Evolutionary conservation across 2,113 vertebrate species (phyloP), one percentile per base, ranked within the genome.

Genomic region (Benitochromis conjunctus): DNA sequence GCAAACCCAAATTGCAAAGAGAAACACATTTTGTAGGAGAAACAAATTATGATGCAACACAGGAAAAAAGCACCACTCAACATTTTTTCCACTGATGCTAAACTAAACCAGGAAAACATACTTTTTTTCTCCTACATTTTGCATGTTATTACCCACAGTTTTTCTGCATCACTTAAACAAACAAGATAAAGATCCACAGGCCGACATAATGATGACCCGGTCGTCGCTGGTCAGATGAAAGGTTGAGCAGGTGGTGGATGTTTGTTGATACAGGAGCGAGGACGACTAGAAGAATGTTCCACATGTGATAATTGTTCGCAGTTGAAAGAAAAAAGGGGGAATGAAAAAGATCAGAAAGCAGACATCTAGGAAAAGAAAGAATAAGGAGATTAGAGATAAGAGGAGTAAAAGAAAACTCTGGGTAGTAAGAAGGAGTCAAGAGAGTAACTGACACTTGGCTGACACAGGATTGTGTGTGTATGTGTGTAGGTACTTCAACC

Each of bases 251-350:
- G 88, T 89, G 89, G 58, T 53, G 62, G 34, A 76, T 51, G 81
- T 89, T 90, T 90, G 91, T 88, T 86, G 89, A 81, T 86, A 14
- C 54, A 2, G 81, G 58, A 87, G 87, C 11, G 18, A 43, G 51
- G 58, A 79, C 4, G 55, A 82, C 55, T 21, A 62, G 77, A 74
- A 14, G 71, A 85, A 85, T 1, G 71, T 53, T 90, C 86, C 91
- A 79, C 84, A 90, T 92, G 88, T 85, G 90, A 80, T 87, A 81
- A 91, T 89, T 58, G 88, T 84, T 91, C 19, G 43, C 88, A 89
- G 88, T 57, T 12, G 9, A 36, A 78, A 36, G 31, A 14, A 10
- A n/a, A 24, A 38, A 34, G 8, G 5, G 8, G 19, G 51, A 9
- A 29, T 29, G 4, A 64, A 51, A 56, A 64, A 48, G 26, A 56